Conservation (phyloP, 2,113 vertebrate species). For the Leptobrachium ailaonicum region DNA sequence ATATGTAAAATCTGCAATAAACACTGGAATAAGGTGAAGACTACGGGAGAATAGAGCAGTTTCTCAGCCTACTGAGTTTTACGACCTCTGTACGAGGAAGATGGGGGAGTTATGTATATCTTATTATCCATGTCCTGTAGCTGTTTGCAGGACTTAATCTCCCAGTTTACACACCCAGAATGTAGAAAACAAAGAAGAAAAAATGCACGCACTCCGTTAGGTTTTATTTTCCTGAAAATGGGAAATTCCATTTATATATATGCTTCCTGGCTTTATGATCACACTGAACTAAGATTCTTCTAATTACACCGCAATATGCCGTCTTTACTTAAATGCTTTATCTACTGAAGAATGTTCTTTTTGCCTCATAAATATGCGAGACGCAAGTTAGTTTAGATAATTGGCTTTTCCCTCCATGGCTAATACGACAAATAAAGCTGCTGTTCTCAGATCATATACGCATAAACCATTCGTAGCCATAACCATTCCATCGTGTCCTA, state of each 20-base stretch:
- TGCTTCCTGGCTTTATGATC: constrained; percentile 21
- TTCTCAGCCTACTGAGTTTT: not conserved
- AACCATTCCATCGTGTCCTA: not conserved
- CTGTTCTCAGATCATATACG: constrained; percentile 25
- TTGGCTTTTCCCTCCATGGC: constrained; percentile 31
- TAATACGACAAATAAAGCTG: constrained; percentile 21
- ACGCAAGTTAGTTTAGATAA: constrained; percentile 41
- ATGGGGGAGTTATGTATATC: not conserved
- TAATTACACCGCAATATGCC: constrained; percentile 42
- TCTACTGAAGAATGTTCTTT: constrained; percentile 32
- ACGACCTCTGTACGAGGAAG: not conserved
- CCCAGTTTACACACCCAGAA: constrained; percentile 3
- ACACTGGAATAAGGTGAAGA: too few species aligned
- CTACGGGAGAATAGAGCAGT: not conserved
- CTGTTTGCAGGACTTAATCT: constrained; percentile 27
- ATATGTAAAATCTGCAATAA: too few species aligned
- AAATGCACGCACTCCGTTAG: not conserved
- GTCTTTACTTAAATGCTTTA: constrained; percentile 47
- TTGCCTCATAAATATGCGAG: constrained; percentile 35
- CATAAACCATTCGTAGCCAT: constrained; percentile 34
- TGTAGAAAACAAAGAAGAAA: constrained; percentile 19
- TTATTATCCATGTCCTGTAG: constrained; percentile 23
- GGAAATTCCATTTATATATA: constrained; percentile 28
- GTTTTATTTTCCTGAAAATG: constrained; percentile 34
- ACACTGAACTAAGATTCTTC: constrained; percentile 26